Evolutionary conservation across 1,140 invertebrate genomes (phyloP), one percentile per base, ranked within the genome.

Genomic region (Aphaenogaster rudis): DNA sequence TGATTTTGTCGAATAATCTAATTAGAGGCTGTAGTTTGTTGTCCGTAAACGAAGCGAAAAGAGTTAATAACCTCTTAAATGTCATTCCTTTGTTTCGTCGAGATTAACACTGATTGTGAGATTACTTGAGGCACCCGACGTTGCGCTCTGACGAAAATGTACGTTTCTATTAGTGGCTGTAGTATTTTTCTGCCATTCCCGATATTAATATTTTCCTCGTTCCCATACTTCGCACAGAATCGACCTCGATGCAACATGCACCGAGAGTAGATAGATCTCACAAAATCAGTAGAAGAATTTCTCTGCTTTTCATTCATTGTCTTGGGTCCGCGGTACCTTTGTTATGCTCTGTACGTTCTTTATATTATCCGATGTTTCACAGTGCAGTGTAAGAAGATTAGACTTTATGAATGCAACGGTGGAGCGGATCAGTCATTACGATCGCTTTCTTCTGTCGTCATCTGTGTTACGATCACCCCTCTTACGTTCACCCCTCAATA

Each of bases 201-300:
- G 54, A 85, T 87, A 74, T 90, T 90, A 86, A 90, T 90, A 88
- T 88, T 57, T 89, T 90, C 63, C 79, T 80, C 74, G 61, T 89
- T 89, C 57, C 33, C 39, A 54, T 59, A 59, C 63, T 66, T 82
- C 21, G 50, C 15, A 67, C 5, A 66, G 7, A 13, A 28, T 81
- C 36, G 39, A 36, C 66, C 2, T 2, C 13, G 61, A n/a, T 39
- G 42, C 54, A 78, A 89, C 82, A 28, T 78, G 45, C 39, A 39
- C 15, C 11, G 13, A 52, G 36, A 21, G 4, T 15, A 48, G 33
- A 81, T 86, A 86, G 48, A 59, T 72, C n/a, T 15, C 28, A 28
- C 28, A 28, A 28, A 28, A 0, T 28, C 28, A 13, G 52, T 57
- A 54, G 36, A n/a, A 39, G 13, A 57, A 17, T n/a, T 4, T 48